phyloP scores from a whole-genome alignment of 2,797 vertebrate species.

The Salmo trutta region DNA sequence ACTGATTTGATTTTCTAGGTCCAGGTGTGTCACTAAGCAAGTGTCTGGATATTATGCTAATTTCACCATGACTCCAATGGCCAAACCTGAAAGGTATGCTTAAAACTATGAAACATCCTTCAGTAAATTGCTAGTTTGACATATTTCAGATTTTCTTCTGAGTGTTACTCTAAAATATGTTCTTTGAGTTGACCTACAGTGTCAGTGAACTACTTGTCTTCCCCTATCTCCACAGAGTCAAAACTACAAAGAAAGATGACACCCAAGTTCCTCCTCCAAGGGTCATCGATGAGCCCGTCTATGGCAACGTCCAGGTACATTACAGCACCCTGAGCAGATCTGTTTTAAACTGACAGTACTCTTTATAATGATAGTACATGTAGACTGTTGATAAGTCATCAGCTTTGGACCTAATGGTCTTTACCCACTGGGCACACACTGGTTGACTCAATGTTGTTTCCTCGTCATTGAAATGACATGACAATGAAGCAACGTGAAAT shows the following conservation, averaged over 20 bases:
- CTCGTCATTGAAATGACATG: too few species aligned
- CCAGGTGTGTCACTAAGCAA: neutral
- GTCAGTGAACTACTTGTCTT: neutral
- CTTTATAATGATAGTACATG: too few species aligned
- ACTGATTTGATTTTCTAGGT: neutral
- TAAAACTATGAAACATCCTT: neutral
- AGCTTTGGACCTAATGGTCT: too few species aligned
- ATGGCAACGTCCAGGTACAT: constrained; percentile 3
- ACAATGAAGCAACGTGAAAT: too few species aligned
- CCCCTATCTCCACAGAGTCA: neutral
- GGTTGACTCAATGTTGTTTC: neutral
- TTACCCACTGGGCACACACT: too few species aligned
- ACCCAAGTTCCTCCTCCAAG: neutral
- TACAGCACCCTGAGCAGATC: neutral
- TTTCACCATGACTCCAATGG: neutral
- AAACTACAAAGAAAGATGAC: neutral
- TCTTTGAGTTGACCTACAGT: neutral
- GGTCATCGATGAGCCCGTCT: neutral
- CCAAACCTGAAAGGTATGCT: constrained; percentile 2
- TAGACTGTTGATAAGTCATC: too few species aligned
- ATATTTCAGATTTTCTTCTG: neutral
- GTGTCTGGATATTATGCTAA: constrained; percentile 1
- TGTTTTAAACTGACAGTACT: neutral
- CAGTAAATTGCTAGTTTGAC: neutral
- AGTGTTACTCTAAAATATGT: neutral